Evolutionary conservation across 2,113 vertebrate genomes (phyloP).

Genomic region (Haemorhous mexicanus): DNA sequence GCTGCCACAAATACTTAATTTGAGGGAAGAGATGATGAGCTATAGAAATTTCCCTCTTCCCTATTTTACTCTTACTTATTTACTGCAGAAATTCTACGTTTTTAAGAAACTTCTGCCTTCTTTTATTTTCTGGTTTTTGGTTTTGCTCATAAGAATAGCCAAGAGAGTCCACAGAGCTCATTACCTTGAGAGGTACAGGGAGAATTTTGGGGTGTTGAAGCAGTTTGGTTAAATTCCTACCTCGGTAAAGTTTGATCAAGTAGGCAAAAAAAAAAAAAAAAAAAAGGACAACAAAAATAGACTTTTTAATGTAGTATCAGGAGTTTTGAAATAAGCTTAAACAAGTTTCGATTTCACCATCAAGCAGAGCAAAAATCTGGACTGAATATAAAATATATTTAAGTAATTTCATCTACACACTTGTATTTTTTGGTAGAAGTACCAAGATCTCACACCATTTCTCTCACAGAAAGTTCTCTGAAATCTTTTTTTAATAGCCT

Average conservation of each 20-base stretch:
- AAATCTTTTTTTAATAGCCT: background rate
- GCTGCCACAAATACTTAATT: background rate
- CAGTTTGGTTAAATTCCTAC: background rate
- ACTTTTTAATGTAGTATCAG: background rate
- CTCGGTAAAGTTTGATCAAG: background rate
- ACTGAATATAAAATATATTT: background rate
- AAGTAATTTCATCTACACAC: background rate
- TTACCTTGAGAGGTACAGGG: background rate
- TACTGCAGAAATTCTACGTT: background rate
- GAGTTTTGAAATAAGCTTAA: background rate
- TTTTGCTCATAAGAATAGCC: background rate
- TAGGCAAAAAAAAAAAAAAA: too few species aligned
- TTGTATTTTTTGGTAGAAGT: background rate
- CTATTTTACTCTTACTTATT: background rate
- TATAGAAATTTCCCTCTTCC: background rate
- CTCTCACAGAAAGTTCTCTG: background rate
- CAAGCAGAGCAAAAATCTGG: background rate
- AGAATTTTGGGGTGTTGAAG: background rate
- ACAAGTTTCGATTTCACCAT: background rate
- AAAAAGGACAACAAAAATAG: background rate
- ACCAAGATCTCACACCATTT: background rate
- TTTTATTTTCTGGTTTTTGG: background rate
- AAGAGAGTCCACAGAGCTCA: background rate
- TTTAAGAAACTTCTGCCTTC: background rate
- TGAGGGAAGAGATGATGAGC: background rate